A percentile compares a stretch with the other conserved stretches of the same genome.
These are phyloP conservation scores for Pelobates cultripes DNA, from an alignment of 2,797 vertebrate species.

Conservation along the genomic window DNA sequence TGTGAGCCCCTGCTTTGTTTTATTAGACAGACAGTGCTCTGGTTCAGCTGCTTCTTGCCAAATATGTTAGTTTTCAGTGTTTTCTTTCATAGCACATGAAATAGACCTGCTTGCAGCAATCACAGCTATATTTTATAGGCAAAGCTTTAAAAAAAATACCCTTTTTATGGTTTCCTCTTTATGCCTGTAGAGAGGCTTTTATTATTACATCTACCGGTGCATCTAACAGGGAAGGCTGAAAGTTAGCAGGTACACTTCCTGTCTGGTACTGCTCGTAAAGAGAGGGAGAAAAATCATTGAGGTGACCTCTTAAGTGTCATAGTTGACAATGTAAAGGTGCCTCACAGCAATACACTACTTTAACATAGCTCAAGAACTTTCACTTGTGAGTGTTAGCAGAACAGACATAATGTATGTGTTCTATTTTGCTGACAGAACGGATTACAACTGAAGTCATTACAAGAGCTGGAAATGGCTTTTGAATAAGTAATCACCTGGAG, in stretches of 20 bases:
- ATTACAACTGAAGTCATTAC: background rate
- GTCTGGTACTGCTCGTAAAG: conserved; percentile 23
- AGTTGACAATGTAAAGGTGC: conserved; percentile 10
- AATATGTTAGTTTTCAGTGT: conserved; percentile 42
- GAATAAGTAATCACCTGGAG: too few relatives aligned
- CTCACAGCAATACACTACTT: too few relatives aligned
- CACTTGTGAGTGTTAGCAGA: background rate
- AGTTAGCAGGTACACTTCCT: conserved; percentile 61
- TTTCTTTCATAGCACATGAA: conserved; percentile 55
- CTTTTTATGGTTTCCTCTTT: conserved; percentile 62
- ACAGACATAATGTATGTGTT: background rate
- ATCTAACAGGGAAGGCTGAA: conserved; percentile 61
- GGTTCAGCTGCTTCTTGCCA: conserved; percentile 31
- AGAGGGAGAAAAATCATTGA: background rate
- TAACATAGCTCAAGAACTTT: too few relatives aligned
- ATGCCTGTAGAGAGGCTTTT: conserved; percentile 59
- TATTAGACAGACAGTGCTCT: conserved; percentile 38
- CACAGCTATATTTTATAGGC: conserved; percentile 32
- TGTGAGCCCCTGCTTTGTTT: conserved; percentile 36
- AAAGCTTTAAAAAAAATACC: conserved; percentile 46
- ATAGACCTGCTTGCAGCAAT: conserved; percentile 60
- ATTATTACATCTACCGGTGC: conserved; percentile 48
- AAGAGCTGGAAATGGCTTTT: too few relatives aligned
- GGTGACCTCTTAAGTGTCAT: conserved; percentile 27
- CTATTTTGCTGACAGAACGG: background rate